These are phyloP conservation scores for Tapirus indicus DNA, from an alignment of 2,797 vertebrate species.

Conservation along the genomic window DNA sequence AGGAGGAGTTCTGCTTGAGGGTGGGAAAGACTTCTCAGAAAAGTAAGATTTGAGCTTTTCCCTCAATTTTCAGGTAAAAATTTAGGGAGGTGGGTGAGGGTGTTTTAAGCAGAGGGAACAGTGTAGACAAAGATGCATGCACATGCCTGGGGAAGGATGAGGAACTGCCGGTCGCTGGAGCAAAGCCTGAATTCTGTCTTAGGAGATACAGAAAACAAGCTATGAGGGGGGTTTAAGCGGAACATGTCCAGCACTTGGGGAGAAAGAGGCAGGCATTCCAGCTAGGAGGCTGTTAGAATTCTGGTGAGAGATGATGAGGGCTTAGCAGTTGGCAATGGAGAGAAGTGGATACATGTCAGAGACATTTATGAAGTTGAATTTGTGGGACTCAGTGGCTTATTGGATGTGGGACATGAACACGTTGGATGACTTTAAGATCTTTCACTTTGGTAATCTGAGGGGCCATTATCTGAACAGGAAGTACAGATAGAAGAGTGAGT, in stretches of 20 bases:
- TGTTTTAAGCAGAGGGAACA: background rate
- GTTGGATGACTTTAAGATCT: background rate
- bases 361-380: background rate
- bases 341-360: background rate
- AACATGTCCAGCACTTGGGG: background rate
- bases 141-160: background rate
- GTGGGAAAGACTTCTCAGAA: background rate
- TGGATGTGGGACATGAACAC: background rate
- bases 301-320: background rate
- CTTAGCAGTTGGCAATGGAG: background rate
- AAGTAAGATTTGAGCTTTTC: background rate
- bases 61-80: slow-evolving; percentile 18
- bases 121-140: background rate
- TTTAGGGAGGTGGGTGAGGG: background rate
- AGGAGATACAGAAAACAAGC: background rate
- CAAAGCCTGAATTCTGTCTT: background rate
- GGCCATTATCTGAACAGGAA: background rate
- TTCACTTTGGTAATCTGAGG: background rate
- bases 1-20: background rate
- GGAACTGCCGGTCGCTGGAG: background rate
- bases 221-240: background rate
- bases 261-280: background rate
- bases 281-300: background rate
- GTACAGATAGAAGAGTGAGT: background rate
- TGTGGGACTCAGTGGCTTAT: background rate